Conservation (phyloP, 2,888 invertebrate genomes). For the Flabesymbios commensalis region DNA sequence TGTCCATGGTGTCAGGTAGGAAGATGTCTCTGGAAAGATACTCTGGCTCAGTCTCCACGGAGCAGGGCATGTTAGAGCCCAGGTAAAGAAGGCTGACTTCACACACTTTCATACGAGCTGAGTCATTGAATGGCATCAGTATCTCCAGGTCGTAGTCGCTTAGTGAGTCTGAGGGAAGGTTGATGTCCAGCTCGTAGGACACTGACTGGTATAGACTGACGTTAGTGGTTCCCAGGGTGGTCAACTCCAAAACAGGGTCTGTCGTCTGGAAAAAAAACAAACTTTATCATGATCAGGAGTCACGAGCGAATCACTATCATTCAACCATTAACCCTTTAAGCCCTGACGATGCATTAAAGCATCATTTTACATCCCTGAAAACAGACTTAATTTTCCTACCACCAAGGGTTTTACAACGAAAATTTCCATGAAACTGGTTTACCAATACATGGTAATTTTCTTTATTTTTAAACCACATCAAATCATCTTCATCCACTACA, state of each 20-base stretch:
- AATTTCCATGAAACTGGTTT: too few species aligned
- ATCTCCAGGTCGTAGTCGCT: constrained; percentile 37
- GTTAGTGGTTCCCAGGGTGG: not conserved
- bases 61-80: constrained; percentile 35
- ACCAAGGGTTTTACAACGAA: too few species aligned
- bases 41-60: constrained; percentile 7
- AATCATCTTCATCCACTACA: too few species aligned
- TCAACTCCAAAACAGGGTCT: not conserved
- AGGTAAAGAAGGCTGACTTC: not conserved
- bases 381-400: too few species aligned
- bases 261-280: not conserved
- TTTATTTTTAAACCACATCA: too few species aligned
- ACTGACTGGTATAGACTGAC: too few species aligned
- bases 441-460: too few species aligned
- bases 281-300: too few species aligned
- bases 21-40: constrained; percentile 6
- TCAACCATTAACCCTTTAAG: too few species aligned
- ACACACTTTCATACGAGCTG: constrained; percentile 31
- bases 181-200: constrained; percentile 1
- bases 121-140: constrained; percentile 32
- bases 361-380: too few species aligned
- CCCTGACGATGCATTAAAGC: too few species aligned
- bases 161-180: constrained; percentile 11
- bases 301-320: too few species aligned
- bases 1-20: constrained; percentile 11